phyloP scores from a whole-genome alignment of 2,797 vertebrate genomes.

The Dromococcyx pavoninus region DNA sequence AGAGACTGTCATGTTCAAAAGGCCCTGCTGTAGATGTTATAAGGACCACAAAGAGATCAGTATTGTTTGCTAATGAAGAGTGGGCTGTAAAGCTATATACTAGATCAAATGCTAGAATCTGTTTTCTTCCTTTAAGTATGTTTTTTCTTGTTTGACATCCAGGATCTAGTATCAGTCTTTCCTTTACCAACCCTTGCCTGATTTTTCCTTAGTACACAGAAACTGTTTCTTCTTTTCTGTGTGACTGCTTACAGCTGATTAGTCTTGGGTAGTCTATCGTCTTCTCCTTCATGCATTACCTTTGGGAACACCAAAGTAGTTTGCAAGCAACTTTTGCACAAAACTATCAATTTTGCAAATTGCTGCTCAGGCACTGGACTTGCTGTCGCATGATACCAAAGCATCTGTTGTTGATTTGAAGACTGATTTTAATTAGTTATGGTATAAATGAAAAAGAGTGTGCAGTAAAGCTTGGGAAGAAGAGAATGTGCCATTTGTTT shows the following conservation, averaged over 20 bases:
- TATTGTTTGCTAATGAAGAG: neutral
- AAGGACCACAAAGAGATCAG: neutral
- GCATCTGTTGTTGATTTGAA: slow-evolving; percentile 66
- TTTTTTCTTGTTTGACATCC: neutral
- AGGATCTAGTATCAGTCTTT: neutral
- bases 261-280: neutral
- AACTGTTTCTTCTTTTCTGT: neutral
- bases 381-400: slow-evolving; percentile 13
- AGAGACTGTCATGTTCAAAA: neutral
- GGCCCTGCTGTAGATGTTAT: neutral
- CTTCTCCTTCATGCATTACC: neutral
- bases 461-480: slow-evolving; percentile 32
- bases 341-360: slow-evolving; percentile 18
- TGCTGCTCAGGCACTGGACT: neutral
- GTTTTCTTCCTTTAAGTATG: neutral
- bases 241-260: neutral
- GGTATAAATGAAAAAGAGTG: slow-evolving; percentile 62
- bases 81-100: neutral
- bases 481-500: slow-evolving; percentile 49
- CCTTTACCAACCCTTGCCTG: neutral
- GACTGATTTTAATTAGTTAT: slow-evolving; percentile 68
- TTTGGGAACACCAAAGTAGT: neutral
- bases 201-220: neutral
- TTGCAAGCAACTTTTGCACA: neutral
- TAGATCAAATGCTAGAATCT: neutral